Conservation (phyloP, 2,797 vertebrate species). For the Forpus xanthops region DNA sequence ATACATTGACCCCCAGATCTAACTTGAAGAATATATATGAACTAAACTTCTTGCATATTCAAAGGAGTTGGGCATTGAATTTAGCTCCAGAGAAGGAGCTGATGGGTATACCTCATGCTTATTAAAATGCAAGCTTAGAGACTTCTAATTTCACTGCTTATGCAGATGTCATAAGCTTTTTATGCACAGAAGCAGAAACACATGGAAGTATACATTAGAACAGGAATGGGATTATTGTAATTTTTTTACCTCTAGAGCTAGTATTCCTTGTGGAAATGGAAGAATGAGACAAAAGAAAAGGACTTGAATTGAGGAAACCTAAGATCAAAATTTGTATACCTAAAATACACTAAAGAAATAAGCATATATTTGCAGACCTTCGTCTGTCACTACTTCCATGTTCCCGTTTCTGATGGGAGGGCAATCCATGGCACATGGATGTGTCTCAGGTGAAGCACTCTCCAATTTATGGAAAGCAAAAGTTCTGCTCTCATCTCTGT, state of each 20-base stretch:
- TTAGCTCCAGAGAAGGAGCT: not conserved
- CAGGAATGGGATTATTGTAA: not conserved
- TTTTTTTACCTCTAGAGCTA: not conserved
- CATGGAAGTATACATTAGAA: not conserved
- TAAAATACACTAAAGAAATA: not conserved
- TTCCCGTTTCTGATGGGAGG: not conserved
- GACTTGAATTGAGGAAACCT: not conserved
- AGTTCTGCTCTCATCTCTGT: not conserved
- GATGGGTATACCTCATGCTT: not conserved
- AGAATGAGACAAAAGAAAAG: not conserved
- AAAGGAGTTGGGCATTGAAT: not conserved
- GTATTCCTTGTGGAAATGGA: not conserved
- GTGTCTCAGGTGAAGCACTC: not conserved
- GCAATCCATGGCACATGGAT: too few relatives aligned
- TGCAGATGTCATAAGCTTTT: not conserved
- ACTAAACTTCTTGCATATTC: not conserved
- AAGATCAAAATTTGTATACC: not conserved
- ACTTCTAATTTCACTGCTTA: not conserved
- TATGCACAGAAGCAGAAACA: not conserved
- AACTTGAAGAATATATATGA: not conserved
- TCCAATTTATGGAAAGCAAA: not conserved
- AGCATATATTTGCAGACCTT: not conserved
- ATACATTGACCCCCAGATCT: not conserved
- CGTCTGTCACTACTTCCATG: not conserved
- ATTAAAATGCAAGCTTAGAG: not conserved